Evolutionary conservation across 2,888 invertebrate species (phyloP).

Genomic region (Margaritifera margaritifera): DNA sequence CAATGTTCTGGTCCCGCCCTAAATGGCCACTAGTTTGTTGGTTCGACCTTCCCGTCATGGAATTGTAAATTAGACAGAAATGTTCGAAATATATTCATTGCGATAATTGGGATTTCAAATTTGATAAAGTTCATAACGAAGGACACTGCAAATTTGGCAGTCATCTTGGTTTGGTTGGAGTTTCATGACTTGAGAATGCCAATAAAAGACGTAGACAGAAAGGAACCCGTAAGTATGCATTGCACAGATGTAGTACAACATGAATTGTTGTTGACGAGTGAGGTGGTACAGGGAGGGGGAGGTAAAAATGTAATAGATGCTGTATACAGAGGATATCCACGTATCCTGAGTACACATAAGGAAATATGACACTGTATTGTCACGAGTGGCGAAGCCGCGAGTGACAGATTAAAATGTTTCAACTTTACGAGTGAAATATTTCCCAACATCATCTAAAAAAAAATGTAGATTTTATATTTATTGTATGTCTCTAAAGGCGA

Average conservation of each 20-base stretch:
- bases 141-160: slow-evolving; percentile 52
- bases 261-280: slow-evolving; percentile 61
- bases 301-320: no score
- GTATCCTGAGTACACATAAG: no score
- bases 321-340: no score
- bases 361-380: no score
- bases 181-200: slow-evolving; percentile 50
- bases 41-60: slow-evolving; percentile 33
- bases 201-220: slow-evolving; percentile 59
- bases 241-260: slow-evolving; percentile 66
- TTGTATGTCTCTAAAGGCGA: no score
- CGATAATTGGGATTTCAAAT: slow-evolving; percentile 52
- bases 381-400: no score
- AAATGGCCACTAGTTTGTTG: slow-evolving; percentile 60
- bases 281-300: no score
- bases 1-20: slow-evolving; percentile 60
- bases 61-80: slow-evolving; percentile 47
- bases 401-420: no score
- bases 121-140: slow-evolving; percentile 46
- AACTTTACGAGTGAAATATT: no score
- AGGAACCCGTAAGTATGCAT: slow-evolving; percentile 68
- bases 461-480: no score
- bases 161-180: slow-evolving; percentile 47
- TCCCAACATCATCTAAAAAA: no score
- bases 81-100: slow-evolving; percentile 46